Percentiles rank a stretch among this genome's conserved stretches.
These are phyloP conservation scores for Porphyrio hochstetteri DNA, from an alignment of 2,113 vertebrate species.

Conservation along the genomic window DNA sequence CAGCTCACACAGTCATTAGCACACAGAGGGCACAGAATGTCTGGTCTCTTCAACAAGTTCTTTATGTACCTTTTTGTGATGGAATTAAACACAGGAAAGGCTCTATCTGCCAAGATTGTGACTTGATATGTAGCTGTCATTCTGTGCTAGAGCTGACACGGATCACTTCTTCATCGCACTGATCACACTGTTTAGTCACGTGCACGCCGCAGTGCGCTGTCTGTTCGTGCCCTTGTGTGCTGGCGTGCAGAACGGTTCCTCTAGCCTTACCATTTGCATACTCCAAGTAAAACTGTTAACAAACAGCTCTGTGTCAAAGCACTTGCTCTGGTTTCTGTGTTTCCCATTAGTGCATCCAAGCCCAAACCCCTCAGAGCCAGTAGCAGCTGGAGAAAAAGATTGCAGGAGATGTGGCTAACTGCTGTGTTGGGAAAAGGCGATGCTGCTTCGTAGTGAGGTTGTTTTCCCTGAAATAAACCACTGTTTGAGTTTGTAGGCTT, in stretches of 20 bases:
- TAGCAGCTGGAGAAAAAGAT: neutral
- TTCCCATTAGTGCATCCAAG: neutral
- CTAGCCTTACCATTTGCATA: neutral
- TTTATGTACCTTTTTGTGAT: neutral
- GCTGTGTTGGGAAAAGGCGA: neutral
- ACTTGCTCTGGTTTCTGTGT: neutral
- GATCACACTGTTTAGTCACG: neutral
- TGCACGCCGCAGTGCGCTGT: neutral
- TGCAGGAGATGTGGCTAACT: neutral
- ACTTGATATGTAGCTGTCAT: rapidly evolving
- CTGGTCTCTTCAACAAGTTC: neutral
- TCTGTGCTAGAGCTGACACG: neutral
- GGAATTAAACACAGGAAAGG: neutral
- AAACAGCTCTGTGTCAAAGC: neutral
- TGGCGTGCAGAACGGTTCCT: neutral
- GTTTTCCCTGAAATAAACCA: neutral
- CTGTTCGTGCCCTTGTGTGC: rapidly evolving
- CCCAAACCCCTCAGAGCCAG: neutral
- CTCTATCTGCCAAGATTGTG: neutral
- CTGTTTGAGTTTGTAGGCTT: neutral
- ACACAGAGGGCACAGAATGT: rapidly evolving
- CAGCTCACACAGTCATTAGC: neutral
- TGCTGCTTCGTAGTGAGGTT: neutral
- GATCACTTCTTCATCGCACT: neutral
- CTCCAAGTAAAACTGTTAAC: neutral